Conservation (phyloP, 2,888 invertebrate species). For the Rapana venosa region DNA sequence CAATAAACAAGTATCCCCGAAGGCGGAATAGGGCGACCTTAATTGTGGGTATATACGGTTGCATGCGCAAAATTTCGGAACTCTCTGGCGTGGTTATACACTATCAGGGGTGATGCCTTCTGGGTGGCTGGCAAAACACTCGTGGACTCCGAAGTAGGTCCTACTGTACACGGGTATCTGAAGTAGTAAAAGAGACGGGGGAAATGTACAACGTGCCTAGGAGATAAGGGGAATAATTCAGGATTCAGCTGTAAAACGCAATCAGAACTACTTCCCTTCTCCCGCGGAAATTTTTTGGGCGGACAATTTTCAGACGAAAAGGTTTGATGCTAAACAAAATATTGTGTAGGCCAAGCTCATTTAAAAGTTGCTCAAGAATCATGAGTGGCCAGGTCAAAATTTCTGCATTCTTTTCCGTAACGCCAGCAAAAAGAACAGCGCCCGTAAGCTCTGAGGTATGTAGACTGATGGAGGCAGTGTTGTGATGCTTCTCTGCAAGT, state of each 20-base stretch:
- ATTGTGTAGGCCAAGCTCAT: not conserved
- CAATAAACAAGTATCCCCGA: no score
- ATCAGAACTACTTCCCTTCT: not conserved
- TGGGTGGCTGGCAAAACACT: not conserved
- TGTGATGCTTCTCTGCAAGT: no score
- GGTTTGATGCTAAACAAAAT: not conserved
- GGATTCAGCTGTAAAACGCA: not conserved
- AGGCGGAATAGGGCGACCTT: no score
- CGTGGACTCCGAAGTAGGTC: not conserved
- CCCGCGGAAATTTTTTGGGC: not conserved
- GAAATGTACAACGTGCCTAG: no score
- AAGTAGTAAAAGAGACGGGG: no score
- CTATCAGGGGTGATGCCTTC: no score
- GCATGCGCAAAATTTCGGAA: no score
- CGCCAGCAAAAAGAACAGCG: conserved; percentile 40
- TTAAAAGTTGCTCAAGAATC: not conserved
- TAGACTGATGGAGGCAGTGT: not conserved
- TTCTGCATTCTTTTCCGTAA: conserved; percentile 50
- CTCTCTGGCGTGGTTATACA: no score
- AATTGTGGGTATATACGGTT: no score
- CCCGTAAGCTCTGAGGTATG: conserved; percentile 36
- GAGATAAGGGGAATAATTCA: not conserved
- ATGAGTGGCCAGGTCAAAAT: conserved; percentile 55
- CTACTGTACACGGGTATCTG: not conserved
- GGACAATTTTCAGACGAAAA: not conserved